Conservation (phyloP, 2,888 invertebrate species). For the Drosophila koepferae region DNA sequence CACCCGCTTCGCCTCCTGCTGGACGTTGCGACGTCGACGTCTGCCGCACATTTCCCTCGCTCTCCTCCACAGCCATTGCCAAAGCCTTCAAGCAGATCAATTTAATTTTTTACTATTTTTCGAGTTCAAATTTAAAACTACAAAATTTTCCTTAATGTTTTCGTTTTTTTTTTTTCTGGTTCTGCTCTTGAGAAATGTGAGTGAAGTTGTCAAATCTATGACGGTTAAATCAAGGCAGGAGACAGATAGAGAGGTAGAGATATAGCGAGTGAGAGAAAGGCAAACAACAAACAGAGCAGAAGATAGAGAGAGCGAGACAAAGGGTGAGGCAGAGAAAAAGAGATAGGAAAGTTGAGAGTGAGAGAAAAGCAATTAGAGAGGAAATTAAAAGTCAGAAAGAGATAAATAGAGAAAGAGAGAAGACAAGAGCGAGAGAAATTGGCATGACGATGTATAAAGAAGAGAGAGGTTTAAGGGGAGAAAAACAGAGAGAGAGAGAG, state of each 20-base stretch:
- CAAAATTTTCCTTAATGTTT: slow-evolving; percentile 2
- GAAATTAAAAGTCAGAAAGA: too few relatives aligned
- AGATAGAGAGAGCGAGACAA: neutral
- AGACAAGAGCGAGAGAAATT: too few relatives aligned
- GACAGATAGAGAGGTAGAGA: too few relatives aligned
- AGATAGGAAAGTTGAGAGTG: neutral
- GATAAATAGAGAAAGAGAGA: neutral
- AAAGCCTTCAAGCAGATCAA: slow-evolving; percentile 1
- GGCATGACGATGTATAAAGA: too few relatives aligned
- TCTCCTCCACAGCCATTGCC: slow-evolving; percentile 25
- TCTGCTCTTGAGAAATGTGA: neutral
- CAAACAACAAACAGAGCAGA: too few relatives aligned
- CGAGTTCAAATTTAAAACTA: neutral
- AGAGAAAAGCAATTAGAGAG: neutral
- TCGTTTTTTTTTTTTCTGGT: neutral
- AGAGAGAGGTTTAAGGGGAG: neutral
- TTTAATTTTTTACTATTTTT: slow-evolving; percentile 11
- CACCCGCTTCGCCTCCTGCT: neutral
- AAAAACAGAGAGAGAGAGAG: neutral
- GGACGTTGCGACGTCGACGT: neutral
- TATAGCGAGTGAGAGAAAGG: too few relatives aligned
- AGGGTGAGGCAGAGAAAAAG: neutral
- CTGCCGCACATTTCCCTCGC: neutral
- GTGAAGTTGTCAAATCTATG: neutral
- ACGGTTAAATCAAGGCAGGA: neutral